phyloP scores from a whole-genome alignment of 1,140 invertebrate species.

The Eufriesea mexicana region DNA sequence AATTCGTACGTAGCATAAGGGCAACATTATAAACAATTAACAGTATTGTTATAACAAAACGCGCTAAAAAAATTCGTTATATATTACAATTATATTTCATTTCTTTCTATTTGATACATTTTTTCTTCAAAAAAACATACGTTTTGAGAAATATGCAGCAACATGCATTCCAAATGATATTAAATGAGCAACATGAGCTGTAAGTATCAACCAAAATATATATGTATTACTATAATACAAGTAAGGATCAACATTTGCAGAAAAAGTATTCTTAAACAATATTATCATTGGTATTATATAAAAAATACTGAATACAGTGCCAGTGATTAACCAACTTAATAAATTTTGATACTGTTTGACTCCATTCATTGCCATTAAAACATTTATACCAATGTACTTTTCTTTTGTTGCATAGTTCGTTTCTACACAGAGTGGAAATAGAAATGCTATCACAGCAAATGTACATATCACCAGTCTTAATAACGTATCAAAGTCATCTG shows the following conservation, averaged over 20 bases:
- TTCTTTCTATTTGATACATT: not conserved
- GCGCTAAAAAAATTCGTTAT: slow-evolving; percentile 43
- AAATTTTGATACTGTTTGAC: slow-evolving; percentile 76
- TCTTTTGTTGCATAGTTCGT: slow-evolving; percentile 74
- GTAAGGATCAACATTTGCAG: slow-evolving; percentile 72
- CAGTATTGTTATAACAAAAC: slow-evolving; percentile 37
- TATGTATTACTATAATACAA: slow-evolving; percentile 78
- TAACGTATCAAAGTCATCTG: slow-evolving; percentile 63
- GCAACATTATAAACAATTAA: slow-evolving; percentile 45
- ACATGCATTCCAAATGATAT: slow-evolving; percentile 78
- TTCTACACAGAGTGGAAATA: slow-evolving; percentile 78
- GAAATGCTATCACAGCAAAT: slow-evolving; percentile 74
- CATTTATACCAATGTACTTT: slow-evolving; percentile 79
- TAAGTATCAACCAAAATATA: slow-evolving; percentile 77
- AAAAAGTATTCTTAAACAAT: slow-evolving; percentile 75
- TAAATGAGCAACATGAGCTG: slow-evolving; percentile 73
- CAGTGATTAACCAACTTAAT: slow-evolving; percentile 77
- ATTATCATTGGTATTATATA: slow-evolving; percentile 73
- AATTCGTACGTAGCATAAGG: slow-evolving; percentile 40
- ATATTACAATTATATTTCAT: not conserved
- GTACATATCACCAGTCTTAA: slow-evolving; percentile 67
- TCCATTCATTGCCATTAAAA: slow-evolving; percentile 80
- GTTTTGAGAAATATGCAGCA: slow-evolving; percentile 76
- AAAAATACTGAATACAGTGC: slow-evolving; percentile 72
- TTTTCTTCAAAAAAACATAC: slow-evolving; percentile 62